Conservation (phyloP, 2,888 invertebrate species). For the Eupeodes latifasciatus region DNA sequence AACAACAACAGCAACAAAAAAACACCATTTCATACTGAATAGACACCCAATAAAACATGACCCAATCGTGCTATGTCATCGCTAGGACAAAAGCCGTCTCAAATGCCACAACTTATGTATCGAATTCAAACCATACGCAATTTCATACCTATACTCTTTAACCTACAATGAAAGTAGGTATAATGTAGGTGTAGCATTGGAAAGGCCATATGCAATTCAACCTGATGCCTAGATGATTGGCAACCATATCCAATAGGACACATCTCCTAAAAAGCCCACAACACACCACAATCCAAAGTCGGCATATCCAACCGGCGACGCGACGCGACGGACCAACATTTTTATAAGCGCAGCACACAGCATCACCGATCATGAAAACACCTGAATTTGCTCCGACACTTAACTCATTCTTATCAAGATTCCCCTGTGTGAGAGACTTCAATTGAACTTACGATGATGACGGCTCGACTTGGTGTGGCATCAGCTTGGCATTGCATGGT, state of each 20-base stretch:
- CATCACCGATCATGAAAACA: constrained; percentile 68
- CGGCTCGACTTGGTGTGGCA: constrained; percentile 9
- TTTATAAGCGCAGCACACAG: constrained; percentile 13
- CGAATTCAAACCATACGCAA: constrained; percentile 60
- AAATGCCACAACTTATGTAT: constrained; percentile 68
- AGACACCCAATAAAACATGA: constrained; percentile 75
- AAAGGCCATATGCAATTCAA: constrained; percentile 70
- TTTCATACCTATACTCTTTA: constrained; percentile 9
- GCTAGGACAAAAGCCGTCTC: constrained; percentile 71
- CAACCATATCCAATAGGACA: constrained; percentile 75
- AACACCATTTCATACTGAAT: constrained; percentile 55
- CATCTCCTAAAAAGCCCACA: constrained; percentile 54
- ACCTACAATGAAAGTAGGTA: constrained; percentile 14
- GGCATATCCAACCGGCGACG: too few species aligned
- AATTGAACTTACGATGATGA: constrained; percentile 65
- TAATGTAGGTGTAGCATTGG: neutral
- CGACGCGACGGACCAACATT: constrained; percentile 17
- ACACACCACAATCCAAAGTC: neutral
- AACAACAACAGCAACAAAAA: neutral
- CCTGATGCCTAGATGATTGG: constrained; percentile 75
- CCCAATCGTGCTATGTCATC: constrained; percentile 75
- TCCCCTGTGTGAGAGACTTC: constrained; percentile 57
- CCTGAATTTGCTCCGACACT: constrained; percentile 75
- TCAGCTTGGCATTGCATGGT: neutral
- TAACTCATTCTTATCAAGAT: constrained; percentile 76